A percentile compares a stretch with the other conserved stretches of the same genome.
Conservation (phyloP, 2,113 vertebrate genomes). For the Chloropsis hardwickii region DNA sequence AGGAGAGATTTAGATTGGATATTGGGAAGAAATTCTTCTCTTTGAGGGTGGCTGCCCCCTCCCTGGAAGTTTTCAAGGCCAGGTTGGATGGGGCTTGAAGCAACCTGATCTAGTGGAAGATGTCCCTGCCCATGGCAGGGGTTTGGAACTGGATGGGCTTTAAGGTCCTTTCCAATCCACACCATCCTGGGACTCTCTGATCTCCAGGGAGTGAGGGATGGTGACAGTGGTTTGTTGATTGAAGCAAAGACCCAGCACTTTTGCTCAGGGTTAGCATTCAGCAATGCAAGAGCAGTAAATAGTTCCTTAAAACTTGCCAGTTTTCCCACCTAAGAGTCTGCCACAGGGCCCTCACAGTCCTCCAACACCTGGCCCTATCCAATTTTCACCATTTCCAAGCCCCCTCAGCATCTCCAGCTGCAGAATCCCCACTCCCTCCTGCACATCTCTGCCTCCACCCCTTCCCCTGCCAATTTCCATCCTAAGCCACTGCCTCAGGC, state of each 20-base stretch:
- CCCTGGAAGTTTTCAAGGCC: neutral
- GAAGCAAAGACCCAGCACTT: neutral
- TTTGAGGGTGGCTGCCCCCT: too few relatives aligned
- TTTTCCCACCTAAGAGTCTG: neutral
- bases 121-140: neutral
- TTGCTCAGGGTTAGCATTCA: neutral
- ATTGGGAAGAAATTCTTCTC: neutral
- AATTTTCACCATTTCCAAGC: neutral
- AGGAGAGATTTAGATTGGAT: neutral
- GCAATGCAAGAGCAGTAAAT: neutral
- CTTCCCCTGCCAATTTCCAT: neutral
- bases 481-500: neutral
- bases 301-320: neutral
- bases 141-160: neutral
- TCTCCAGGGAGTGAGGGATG: neutral
- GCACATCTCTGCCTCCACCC: neutral
- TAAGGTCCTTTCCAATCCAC: neutral
- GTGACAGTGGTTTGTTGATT: neutral
- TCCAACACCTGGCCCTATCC: neutral
- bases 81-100: neutral
- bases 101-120: fast-evolving
- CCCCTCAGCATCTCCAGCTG: neutral
- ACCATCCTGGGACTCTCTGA: neutral
- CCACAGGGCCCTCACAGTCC: neutral
- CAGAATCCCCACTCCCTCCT: neutral